phyloP scores from a whole-genome alignment of 2,888 invertebrate genomes.

The Drosophila neutralis region DNA sequence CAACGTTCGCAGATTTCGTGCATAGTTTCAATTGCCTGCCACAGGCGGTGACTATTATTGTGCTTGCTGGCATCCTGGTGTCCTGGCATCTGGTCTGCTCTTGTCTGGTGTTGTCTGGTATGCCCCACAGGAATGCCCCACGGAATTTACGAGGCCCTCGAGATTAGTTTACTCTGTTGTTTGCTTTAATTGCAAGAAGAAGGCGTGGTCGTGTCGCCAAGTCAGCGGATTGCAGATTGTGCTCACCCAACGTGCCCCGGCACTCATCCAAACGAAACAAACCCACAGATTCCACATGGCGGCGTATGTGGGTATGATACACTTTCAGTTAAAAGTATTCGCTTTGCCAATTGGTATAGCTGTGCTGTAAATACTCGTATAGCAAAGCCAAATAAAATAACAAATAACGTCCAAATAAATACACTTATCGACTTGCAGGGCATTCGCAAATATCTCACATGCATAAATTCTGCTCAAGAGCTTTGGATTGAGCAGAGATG shows the following conservation, averaged over 20 bases:
- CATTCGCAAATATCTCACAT: slow-evolving; percentile 68
- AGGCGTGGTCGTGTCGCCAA: slow-evolving; percentile 73
- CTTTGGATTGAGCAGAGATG: slow-evolving; percentile 6
- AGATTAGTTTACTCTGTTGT: slow-evolving; percentile 75
- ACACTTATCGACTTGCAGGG: slow-evolving; percentile 69
- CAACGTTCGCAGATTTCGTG: slow-evolving; percentile 72
- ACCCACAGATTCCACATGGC: slow-evolving; percentile 54
- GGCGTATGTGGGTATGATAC: slow-evolving; percentile 34
- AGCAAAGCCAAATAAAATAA: slow-evolving; percentile 44
- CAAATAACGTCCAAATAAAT: slow-evolving; percentile 62
- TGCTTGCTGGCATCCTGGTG: slow-evolving; percentile 18
- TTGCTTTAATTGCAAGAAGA: slow-evolving; percentile 74
- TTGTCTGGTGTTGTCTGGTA: slow-evolving; percentile 6
- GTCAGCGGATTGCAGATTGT: slow-evolving; percentile 63
- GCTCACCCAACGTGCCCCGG: not conserved
- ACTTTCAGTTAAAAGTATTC: slow-evolving; percentile 13
- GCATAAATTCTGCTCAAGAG: slow-evolving; percentile 66
- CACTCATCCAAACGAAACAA: slow-evolving; percentile 8
- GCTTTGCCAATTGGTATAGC: slow-evolving; percentile 61
- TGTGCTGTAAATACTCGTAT: slow-evolving; percentile 60
- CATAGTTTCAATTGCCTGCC: slow-evolving; percentile 71
- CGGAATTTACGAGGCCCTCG: slow-evolving; percentile 77
- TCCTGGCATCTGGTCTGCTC: slow-evolving; percentile 19
- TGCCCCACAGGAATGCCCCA: slow-evolving; percentile 68
- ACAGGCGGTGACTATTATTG: slow-evolving; percentile 37